Percentiles rank a stretch among this genome's conserved stretches.
These are phyloP conservation scores for Gasteruption jaculator DNA, from an alignment of 2,888 invertebrate species.

Conservation along the genomic window DNA sequence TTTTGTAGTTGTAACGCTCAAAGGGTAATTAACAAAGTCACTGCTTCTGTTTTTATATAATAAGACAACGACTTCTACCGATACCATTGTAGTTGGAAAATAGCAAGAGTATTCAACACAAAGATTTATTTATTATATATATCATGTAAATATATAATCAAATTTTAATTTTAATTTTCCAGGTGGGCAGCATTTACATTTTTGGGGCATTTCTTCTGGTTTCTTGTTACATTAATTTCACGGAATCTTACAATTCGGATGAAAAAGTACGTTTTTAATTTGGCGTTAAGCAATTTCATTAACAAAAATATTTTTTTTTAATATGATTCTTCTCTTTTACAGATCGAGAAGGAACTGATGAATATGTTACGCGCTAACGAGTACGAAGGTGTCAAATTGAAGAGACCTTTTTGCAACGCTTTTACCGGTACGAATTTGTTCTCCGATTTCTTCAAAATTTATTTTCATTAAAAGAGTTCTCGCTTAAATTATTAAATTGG, in stretches of 20 bases:
- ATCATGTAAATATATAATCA: no score
- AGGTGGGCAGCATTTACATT: conserved; percentile 29
- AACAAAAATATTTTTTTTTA: conserved; percentile 9
- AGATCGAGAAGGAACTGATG: conserved; percentile 30
- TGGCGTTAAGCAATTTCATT: not conserved
- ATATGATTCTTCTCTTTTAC: conserved; percentile 5
- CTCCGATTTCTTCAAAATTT: not conserved
- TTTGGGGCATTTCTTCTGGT: no score
- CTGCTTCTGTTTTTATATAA: no score
- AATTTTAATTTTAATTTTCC: conserved; percentile 10
- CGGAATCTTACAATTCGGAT: no score
- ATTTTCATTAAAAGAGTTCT: conserved; percentile 1
- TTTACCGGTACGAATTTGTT: conserved; percentile 67
- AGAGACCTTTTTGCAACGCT: conserved; percentile 84
- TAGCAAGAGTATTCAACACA: no score
- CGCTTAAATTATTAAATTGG: no score
- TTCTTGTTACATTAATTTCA: no score
- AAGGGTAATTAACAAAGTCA: no score
- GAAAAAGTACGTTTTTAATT: conserved; percentile 24
- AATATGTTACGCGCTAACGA: conserved; percentile 23
- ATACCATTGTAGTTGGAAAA: no score
- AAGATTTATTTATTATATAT: no score
- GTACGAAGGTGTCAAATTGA: conserved; percentile 48
- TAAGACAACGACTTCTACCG: no score
- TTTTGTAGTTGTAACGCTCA: no score